Percentiles rank a stretch among this genome's conserved stretches.
phyloP scores from a whole-genome alignment of 2,113 vertebrate species.

The Plecturocebus donacophilus region DNA sequence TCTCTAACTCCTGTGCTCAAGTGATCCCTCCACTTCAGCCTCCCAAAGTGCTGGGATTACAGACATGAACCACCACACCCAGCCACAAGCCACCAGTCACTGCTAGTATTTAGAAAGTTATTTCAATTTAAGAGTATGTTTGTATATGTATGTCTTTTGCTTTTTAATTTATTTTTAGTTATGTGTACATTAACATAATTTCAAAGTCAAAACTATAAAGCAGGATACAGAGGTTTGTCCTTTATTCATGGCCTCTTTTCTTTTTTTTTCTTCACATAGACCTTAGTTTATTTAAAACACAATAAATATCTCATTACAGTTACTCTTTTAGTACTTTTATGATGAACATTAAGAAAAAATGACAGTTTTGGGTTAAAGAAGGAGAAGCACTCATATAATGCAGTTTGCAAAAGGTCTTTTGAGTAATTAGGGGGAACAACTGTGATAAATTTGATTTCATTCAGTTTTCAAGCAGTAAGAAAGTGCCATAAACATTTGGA shows the following conservation, averaged over 20 bases:
- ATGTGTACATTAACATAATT: neutral
- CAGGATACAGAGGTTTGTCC: neutral
- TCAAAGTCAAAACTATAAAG: neutral
- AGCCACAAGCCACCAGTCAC: neutral
- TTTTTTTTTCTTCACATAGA: constrained; percentile 33
- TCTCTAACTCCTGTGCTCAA: too few species aligned
- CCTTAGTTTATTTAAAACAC: constrained; percentile 65
- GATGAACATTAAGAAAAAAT: constrained; percentile 51
- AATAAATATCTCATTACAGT: constrained; percentile 76
- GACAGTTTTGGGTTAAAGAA: neutral
- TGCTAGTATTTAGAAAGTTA: neutral
- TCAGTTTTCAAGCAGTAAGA: neutral
- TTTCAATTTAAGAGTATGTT: neutral
- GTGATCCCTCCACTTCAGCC: too few species aligned
- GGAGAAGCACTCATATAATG: constrained; percentile 67
- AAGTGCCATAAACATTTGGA: neutral
- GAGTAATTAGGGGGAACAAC: neutral
- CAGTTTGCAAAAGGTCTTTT: constrained; percentile 74
- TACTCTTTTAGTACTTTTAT: neutral
- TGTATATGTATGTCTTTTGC: neutral
- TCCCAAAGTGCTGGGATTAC: too few species aligned
- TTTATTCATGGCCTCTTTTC: neutral
- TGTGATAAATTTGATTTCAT: neutral
- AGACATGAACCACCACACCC: too few species aligned
- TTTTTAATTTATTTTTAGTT: neutral